Evolutionary conservation across 2,113 vertebrate genomes (phyloP).

Genomic region (Amblyopsis rosae): DNA sequence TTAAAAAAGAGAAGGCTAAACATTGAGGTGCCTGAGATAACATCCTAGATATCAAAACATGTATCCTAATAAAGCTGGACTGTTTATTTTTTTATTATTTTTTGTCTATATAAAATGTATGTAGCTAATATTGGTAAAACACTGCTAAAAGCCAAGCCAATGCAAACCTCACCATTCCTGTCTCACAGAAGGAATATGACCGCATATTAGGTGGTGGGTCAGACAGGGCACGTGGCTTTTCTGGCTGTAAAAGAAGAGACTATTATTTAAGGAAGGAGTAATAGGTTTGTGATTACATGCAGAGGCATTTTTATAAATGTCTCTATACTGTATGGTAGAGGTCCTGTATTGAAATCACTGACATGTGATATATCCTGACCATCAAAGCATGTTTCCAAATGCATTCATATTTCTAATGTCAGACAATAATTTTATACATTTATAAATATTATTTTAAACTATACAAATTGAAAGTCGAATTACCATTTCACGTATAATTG

Average conservation of each 20-base stretch:
- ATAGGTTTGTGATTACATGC: background rate
- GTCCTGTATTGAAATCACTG: background rate
- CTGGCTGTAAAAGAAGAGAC: conserved; percentile 18
- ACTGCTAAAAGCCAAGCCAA: no score
- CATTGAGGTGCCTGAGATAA: no score
- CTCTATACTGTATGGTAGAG: background rate
- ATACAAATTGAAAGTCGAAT: background rate
- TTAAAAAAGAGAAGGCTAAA: no score
- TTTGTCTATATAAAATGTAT: no score
- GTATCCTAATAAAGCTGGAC: no score
- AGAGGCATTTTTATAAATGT: background rate
- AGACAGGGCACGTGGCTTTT: conserved; percentile 44
- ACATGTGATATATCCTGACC: background rate
- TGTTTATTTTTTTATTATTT: no score
- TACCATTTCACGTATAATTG: background rate
- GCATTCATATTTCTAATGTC: background rate
- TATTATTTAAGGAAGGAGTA: background rate
- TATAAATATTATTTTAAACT: background rate
- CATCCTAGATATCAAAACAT: no score
- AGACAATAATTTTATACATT: background rate
- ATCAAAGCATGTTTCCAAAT: no score
- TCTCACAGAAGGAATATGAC: background rate
- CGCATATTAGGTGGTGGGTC: conserved; percentile 27
- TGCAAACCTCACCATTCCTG: conserved; percentile 18
- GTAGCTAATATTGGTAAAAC: no score